Evolutionary conservation across 2,888 invertebrate genomes (phyloP), one percentile per base, ranked within the genome.

Genomic region (Torymus texanus): DNA sequence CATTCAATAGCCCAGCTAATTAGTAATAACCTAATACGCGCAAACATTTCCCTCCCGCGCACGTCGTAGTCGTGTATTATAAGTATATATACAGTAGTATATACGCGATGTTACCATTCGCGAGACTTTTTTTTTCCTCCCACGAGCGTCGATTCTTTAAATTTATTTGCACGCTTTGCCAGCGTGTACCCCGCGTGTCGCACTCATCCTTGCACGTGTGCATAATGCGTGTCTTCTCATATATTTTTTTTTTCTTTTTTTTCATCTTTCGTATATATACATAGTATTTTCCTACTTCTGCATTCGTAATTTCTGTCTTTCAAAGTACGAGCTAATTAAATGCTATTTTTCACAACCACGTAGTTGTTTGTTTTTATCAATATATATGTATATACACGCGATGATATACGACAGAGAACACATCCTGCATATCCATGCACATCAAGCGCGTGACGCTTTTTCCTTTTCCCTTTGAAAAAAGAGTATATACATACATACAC

Each of bases 1-100:
- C 83, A 84, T 84, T 82, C 84, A 84, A 84, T 83, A 82, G 82
- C 81, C 80, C 80, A 83, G 85, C 83, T 85, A 86, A 85, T 86
- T 85, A 85, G 84, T 82, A 80, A 84, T 81, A 82, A 84, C 83
- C 83, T 85, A 83, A 85, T 84, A 82, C 82, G 18, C 82, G 83
- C 82, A 81, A 82, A 83, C 79, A 82, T 68, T 68, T 29, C 55
- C 67, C 61, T 16, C n/a, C 21, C n/a, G 14, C 41, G 18, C 24
- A 18, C 53, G 18, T 3, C 14, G 41, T 29, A 16, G 21, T 2
- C 1, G 21, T 21, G 21, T 21, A 21, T 21, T 21, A 21, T 21
- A 21, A 21, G 21, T 21, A 21, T 21, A 21, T 21, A n/a, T n/a
- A n/a, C n/a, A n/a, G n/a, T n/a, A n/a, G n/a, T 62, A 18, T 24